Evolutionary conservation across 2,888 invertebrate genomes (phyloP).

Genomic region (Cordilura impudica): DNA sequence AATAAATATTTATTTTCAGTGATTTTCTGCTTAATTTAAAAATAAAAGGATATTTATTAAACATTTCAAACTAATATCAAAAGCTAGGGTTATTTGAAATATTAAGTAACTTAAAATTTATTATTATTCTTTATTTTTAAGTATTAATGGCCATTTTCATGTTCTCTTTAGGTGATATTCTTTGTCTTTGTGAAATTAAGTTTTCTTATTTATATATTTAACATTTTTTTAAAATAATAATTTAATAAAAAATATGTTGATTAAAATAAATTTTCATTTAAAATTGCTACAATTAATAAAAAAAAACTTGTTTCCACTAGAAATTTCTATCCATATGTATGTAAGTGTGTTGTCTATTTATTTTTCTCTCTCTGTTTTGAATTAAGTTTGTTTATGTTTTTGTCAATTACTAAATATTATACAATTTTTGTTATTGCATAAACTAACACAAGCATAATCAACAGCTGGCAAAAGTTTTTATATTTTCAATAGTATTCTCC

Average conservation of each 20-base stretch:
- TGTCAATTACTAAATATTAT: conserved; percentile 10
- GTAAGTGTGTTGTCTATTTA: background rate
- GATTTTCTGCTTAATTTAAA: too few relatives aligned
- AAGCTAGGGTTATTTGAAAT: too few relatives aligned
- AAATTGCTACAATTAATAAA: background rate
- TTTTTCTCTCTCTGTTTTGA: background rate
- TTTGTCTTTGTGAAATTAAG: too few relatives aligned
- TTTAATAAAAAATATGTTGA: background rate
- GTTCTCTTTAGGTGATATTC: too few relatives aligned
- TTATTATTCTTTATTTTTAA: too few relatives aligned
- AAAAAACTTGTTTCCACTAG: background rate
- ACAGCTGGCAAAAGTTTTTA: conserved; percentile 47
- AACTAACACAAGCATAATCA: conserved; percentile 36
- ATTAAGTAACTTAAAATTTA: too few relatives aligned
- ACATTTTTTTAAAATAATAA: too few relatives aligned
- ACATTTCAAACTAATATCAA: too few relatives aligned
- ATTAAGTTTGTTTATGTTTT: conserved; percentile 56
- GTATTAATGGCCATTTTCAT: too few relatives aligned
- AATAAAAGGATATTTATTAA: too few relatives aligned
- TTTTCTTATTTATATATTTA: too few relatives aligned
- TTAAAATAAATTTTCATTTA: background rate
- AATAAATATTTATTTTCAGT: too few relatives aligned
- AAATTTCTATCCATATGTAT: background rate
- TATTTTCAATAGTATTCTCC: conserved; percentile 24
- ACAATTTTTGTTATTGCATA: conserved; percentile 41